Base-by-base conservation (phyloP, 2,113 vertebrate species). In the Capreolus pygargus region DNA sequence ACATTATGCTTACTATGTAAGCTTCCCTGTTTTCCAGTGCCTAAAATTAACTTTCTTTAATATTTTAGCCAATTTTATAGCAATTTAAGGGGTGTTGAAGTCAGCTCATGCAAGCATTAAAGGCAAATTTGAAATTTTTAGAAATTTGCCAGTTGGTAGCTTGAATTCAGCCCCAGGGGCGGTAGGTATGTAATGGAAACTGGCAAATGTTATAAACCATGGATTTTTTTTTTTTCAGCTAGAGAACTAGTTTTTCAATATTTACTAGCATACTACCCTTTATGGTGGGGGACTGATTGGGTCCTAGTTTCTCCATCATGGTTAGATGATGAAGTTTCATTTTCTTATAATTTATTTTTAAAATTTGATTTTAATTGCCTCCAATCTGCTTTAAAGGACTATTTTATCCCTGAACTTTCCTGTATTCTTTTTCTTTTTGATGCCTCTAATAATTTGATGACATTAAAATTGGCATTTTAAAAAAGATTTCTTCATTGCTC, bases 261-360 rank as follows among this genome's bases (percentile, higher is more conserved):
- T 95, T 95, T 79, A 33, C 7, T 7, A 88, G 74, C 47, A 85
- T 1, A 76, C 4, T 7, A 55, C 7, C 45, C 21, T 89, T 96
- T 79, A 57, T 47, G 57, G 28, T 30, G 6, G 33, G 39, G 67
- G 36, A 19, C 19, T 84, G 70, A 17, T 83, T 10, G 60, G 60
- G 39, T 94, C 79, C 67, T 70, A 76, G 96, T 91, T 98, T 52
- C 16, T 55, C 88, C 39, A 91, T 93, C 81, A 78, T 67, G 39
- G 21, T 17, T 78, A 3, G 16, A 96, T 76, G 16, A 93, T 70
- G 55, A 97, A 79, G 23, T 92, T 96, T 47, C 36, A 61, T 82
- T 97, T 96, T 96, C 33, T 81, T 81, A 94, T 88, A 94, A 85
- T 81, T 96, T 47, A 88, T 79, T 15, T 88, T 97, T 93, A 45